These are phyloP conservation scores for Hiodon tergisus DNA, from an alignment of 2,113 vertebrate genomes.

Conservation along the genomic window DNA sequence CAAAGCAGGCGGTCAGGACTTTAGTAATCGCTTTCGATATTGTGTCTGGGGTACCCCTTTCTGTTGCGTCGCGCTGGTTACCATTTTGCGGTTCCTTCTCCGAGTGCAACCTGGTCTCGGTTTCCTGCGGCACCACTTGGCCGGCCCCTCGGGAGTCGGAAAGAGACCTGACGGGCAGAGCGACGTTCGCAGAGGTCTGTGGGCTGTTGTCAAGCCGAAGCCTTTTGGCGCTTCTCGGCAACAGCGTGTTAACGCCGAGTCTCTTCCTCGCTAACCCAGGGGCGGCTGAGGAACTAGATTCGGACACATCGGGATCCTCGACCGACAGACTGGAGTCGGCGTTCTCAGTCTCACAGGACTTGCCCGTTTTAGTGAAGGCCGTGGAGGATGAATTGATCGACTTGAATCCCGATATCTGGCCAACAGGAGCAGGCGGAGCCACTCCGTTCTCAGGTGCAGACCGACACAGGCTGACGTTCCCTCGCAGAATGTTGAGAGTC, in stretches of 20 bases:
- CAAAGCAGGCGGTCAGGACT: slow-evolving; percentile 70
- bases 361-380: slow-evolving; percentile 81
- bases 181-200: slow-evolving; percentile 28
- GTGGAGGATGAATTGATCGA: slow-evolving; percentile 74
- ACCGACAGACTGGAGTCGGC: slow-evolving; percentile 28
- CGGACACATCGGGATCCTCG: slow-evolving; percentile 22
- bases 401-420: slow-evolving; percentile 72
- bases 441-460: slow-evolving; percentile 50
- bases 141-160: not conserved
- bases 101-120: not conserved
- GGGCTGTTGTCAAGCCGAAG: slow-evolving; percentile 64
- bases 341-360: slow-evolving; percentile 35
- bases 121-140: not conserved
- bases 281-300: slow-evolving; percentile 15
- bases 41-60: slow-evolving; percentile 31
- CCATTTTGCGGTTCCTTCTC: not conserved
- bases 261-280: slow-evolving; percentile 58
- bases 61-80: slow-evolving; percentile 14
- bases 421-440: slow-evolving; percentile 42
- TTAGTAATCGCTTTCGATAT: slow-evolving; percentile 62
- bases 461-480: slow-evolving; percentile 72
- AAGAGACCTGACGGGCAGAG: slow-evolving; percentile 13
- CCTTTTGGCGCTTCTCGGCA: slow-evolving; percentile 72
- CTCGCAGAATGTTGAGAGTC: slow-evolving; percentile 84
- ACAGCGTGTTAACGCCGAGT: not conserved